phyloP scores from a whole-genome alignment of 2,113 vertebrate species.

The Montifringilla adamsi region DNA sequence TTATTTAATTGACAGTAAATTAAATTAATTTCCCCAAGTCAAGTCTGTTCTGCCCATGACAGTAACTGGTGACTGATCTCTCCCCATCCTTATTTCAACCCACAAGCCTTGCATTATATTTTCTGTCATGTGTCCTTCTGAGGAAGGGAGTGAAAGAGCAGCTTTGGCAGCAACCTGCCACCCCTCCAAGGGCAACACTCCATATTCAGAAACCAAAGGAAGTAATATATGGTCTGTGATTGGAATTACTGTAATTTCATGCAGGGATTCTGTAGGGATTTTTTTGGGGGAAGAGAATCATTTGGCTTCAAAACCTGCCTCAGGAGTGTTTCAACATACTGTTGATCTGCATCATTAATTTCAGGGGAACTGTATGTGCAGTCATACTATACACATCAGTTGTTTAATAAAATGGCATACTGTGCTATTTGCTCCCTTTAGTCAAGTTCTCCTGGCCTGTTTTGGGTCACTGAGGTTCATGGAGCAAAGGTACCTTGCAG shows the following conservation, averaged over 20 bases:
- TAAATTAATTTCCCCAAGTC: background rate
- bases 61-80: background rate
- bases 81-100: background rate
- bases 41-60: background rate
- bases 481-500: background rate
- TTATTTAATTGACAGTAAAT: background rate
- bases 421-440: background rate
- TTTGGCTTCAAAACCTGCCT: background rate
- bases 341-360: background rate
- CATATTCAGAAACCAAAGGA: background rate
- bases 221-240: background rate
- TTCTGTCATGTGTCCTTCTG: background rate
- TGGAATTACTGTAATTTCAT: background rate
- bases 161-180: background rate
- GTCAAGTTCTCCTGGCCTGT: background rate
- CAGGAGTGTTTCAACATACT: background rate
- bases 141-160: background rate
- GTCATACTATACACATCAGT: background rate
- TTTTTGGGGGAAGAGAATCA: background rate
- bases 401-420: background rate
- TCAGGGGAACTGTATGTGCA: rapidly evolving
- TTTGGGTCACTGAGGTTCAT: background rate
- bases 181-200: background rate
- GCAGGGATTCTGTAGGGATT: background rate
- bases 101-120: background rate